These are phyloP conservation scores for Numenius phaeopus DNA, from an alignment of 2,797 vertebrate genomes.

Conservation along the genomic window DNA sequence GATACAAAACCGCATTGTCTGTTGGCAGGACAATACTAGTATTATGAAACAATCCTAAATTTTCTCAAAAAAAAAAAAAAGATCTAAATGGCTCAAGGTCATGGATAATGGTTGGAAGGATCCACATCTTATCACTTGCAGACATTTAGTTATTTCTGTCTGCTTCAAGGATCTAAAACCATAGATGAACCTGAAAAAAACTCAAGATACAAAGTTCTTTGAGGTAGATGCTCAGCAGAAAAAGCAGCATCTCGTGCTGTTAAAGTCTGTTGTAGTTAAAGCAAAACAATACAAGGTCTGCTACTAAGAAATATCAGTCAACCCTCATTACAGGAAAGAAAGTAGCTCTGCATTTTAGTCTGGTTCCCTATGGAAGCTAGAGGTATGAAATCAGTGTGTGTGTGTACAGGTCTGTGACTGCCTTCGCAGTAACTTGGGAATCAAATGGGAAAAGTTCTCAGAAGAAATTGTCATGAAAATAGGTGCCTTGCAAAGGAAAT, in stretches of 20 bases:
- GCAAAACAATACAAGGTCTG: not conserved
- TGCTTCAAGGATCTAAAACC: not conserved
- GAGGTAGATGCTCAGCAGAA: not conserved
- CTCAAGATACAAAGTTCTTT: not conserved
- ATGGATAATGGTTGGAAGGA: not conserved
- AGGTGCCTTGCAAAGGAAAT: not conserved
- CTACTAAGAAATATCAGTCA: not conserved
- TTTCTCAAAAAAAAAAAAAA: not conserved
- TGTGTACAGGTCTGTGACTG: not conserved
- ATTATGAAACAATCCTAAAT: not conserved
- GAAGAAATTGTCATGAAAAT: not conserved
- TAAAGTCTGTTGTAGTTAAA: not conserved
- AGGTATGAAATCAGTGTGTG: not conserved
- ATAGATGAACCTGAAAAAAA: not conserved
- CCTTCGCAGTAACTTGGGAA: not conserved
- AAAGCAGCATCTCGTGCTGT: not conserved
- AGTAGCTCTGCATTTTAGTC: not conserved
- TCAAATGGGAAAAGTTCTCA: not conserved
- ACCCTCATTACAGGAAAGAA: not conserved
- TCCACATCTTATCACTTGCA: not conserved
- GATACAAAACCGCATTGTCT: not conserved
- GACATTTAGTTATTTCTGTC: not conserved
- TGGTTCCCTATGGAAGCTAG: not conserved
- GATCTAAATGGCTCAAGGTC: not conserved
- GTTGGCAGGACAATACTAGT: not conserved